Conservation (phyloP, 2,888 invertebrate species). For the Fabriciana adippe region DNA sequence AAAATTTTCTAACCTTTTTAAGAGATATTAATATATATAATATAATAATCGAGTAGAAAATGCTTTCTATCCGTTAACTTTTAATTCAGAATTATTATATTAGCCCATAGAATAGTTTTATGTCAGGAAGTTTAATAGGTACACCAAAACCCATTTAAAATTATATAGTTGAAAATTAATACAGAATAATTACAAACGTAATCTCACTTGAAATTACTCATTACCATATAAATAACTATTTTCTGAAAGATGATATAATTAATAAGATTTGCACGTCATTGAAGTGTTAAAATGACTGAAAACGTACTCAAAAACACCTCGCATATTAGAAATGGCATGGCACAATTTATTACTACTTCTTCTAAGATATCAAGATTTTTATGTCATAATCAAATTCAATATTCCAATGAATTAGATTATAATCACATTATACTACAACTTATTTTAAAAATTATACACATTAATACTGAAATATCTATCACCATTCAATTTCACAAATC, state of each 20-base stretch:
- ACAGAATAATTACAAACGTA: too few species aligned
- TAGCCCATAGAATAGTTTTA: too few species aligned
- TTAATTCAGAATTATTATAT: too few species aligned
- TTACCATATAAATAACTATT: too few species aligned
- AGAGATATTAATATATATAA: neutral
- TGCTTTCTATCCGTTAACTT: too few species aligned
- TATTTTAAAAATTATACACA: slow-evolving; percentile 52
- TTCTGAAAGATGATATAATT: too few species aligned
- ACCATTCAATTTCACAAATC: slow-evolving; percentile 23
- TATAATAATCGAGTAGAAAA: neutral
- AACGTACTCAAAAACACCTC: slow-evolving; percentile 2
- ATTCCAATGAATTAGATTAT: slow-evolving; percentile 22
- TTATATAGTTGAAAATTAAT: too few species aligned
- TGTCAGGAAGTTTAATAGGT: too few species aligned
- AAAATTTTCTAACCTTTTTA: neutral
- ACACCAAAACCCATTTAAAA: too few species aligned
- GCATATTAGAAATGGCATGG: slow-evolving; percentile 30
- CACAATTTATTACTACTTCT: slow-evolving; percentile 33
- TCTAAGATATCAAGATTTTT: slow-evolving; percentile 28
- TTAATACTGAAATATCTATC: slow-evolving; percentile 61
- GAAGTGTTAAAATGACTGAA: neutral
- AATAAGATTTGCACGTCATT: neutral
- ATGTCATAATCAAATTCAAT: slow-evolving; percentile 24
- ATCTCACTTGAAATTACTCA: too few species aligned
- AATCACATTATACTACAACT: slow-evolving; percentile 28